Evolutionary conservation across 2,888 invertebrate genomes (phyloP).

Genomic region (Stenotaenia linearis): DNA sequence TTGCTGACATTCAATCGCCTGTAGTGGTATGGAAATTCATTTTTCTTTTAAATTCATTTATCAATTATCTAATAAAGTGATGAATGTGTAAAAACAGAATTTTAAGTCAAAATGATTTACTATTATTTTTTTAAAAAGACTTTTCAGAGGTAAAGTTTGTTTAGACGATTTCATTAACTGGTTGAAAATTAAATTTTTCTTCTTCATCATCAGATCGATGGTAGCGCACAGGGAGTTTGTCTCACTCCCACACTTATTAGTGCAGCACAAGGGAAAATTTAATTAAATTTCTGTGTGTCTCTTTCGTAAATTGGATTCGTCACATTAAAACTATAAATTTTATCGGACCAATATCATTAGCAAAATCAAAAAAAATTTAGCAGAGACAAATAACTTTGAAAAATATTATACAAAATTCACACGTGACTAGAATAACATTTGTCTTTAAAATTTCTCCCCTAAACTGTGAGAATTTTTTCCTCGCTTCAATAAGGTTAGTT

Average conservation of each 20-base stretch:
- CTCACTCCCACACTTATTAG: constrained; percentile 26
- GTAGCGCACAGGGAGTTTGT: constrained; percentile 16
- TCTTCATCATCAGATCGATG: constrained; percentile 26
- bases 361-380: not conserved
- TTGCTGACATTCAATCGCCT: not conserved
- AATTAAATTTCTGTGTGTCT: constrained; percentile 13
- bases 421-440: constrained; percentile 19
- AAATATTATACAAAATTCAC: not conserved
- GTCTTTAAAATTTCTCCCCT: not conserved
- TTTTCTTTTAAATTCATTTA: not conserved
- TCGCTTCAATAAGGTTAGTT: not conserved
- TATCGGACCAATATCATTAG: constrained; percentile 22
- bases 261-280: constrained; percentile 21
- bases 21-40: not conserved
- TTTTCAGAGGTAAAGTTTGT: constrained; percentile 8
- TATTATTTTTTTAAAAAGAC: not conserved
- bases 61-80: not conserved
- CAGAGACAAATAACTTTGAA: not conserved
- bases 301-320: constrained; percentile 23
- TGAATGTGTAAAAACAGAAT: not conserved
- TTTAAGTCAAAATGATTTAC: not conserved
- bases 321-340: constrained; percentile 26
- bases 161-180: constrained; percentile 26
- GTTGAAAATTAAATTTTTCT: constrained; percentile 21
- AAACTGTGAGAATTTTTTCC: not conserved